Base-by-base conservation (phyloP, 2,888 invertebrate genomes). In the Nemotelus pantherinus region DNA sequence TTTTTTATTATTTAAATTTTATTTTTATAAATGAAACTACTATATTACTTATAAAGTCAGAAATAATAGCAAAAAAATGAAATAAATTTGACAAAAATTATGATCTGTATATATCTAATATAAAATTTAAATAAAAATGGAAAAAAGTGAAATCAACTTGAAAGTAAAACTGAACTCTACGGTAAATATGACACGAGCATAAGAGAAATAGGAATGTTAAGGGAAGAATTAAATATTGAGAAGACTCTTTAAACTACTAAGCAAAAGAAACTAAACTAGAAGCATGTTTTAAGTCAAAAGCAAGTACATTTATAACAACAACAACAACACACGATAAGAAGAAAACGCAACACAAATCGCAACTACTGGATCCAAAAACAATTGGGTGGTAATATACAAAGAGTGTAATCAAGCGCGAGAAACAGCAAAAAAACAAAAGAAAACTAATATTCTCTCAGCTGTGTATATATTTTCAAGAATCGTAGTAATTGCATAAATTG, bases 391-490 rank as follows among this genome's bases (percentile, higher is more conserved):
- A 25, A 74, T n/a, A 74, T 57, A 48, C 25, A 58, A 53, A 76
- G 43, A 55, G 9, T 7, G 50, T 45, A 48, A 64, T 47, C 39
- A 75, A 64, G 41, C 25, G 50, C 7, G 47, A 65, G 10, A 25
- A 76, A 50, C 39, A 63, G 55, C 55, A 72, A 41, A 44, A 50
- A 74, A 67, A 25, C 53, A 77, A 60, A 55, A 48, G 65, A 70
- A 44, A 65, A 75, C 41, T 53, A 67, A 64, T 76, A 78, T 76
- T 78, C 77, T 77, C 79, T 78, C 78, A 68, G 76, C 76, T 78
- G 79, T 79, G 79, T 79, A 79, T 77, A 79, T 79, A 79, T 78
- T 79, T 78, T 63, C 47, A 77, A 78, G 77, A 77, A 77, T 79
- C 77, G 60, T 79, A 78, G 79, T 76, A 76, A 78, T 77, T 77